Evolutionary conservation across 2,888 invertebrate genomes (phyloP).

Genomic region (Thecophora atra): DNA sequence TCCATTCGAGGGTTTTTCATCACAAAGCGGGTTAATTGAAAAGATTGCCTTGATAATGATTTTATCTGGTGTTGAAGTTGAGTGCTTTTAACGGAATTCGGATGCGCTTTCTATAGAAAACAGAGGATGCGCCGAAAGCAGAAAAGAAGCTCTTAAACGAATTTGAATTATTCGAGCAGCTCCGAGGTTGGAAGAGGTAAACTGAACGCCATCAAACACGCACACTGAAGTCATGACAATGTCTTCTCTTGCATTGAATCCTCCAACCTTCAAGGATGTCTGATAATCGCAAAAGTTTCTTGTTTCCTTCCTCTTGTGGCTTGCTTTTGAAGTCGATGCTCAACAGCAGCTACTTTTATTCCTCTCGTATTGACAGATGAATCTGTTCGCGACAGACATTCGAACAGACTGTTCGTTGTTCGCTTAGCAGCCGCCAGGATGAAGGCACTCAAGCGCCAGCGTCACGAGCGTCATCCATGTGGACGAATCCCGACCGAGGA

Average conservation of each 20-base stretch:
- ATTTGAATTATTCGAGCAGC: background rate
- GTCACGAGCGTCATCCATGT: background rate
- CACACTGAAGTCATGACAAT: background rate
- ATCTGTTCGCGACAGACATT: constrained; percentile 19
- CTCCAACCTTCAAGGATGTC: background rate
- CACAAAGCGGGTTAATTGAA: constrained; percentile 37
- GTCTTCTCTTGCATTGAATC: too few species aligned
- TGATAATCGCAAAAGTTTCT: background rate
- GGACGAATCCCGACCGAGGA: background rate
- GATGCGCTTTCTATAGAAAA: constrained; percentile 21
- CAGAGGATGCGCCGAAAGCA: background rate
- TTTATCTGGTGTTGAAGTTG: constrained; percentile 40
- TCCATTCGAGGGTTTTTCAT: background rate
- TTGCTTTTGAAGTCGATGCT: constrained; percentile 8
- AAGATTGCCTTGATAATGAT: constrained; percentile 34
- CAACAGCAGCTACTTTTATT: constrained; percentile 33
- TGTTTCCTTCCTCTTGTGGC: background rate
- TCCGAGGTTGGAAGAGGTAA: background rate
- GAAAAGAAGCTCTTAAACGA: background rate
- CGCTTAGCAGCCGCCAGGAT: background rate
- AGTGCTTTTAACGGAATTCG: constrained; percentile 32
- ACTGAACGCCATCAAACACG: background rate
- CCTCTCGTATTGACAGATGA: constrained; percentile 31
- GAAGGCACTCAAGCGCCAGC: background rate
- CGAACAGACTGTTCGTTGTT: background rate